These are phyloP conservation scores for Cryptophagus acutangulus DNA, from an alignment of 2,888 invertebrate species.

Conservation along the genomic window DNA sequence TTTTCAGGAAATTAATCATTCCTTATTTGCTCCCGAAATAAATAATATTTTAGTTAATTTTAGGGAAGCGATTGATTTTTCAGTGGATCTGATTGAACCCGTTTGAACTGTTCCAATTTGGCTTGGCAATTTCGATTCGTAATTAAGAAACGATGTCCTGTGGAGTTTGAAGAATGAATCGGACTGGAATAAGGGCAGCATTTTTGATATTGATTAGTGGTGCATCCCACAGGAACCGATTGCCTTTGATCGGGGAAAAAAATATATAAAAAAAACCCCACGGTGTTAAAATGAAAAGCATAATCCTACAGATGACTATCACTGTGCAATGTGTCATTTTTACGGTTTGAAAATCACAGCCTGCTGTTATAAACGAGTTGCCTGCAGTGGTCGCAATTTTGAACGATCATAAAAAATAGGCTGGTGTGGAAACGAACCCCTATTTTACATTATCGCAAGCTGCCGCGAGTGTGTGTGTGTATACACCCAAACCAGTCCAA, in stretches of 20 bases:
- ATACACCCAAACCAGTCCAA: slow-evolving; percentile 11
- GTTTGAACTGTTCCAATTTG: no score
- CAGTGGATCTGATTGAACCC: no score
- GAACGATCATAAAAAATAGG: slow-evolving; percentile 31
- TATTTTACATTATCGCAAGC: slow-evolving; percentile 35
- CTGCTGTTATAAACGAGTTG: slow-evolving; percentile 26
- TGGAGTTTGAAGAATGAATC: no score
- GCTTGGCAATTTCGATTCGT: no score
- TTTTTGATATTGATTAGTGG: slow-evolving; percentile 10
- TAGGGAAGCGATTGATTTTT: no score
- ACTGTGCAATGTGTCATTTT: slow-evolving; percentile 25
- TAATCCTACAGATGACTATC: slow-evolving; percentile 24
- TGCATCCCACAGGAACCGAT: slow-evolving; percentile 16
- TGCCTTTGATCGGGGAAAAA: no score
- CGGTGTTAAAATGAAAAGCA: slow-evolving; percentile 19
- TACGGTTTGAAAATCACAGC: slow-evolving; percentile 28
- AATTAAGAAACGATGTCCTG: no score
- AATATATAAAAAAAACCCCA: slow-evolving; percentile 17
- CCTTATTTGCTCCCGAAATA: no score
- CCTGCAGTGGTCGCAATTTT: slow-evolving; percentile 32
- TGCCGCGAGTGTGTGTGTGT: slow-evolving; percentile 26
- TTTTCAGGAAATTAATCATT: no score
- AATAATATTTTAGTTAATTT: no score
- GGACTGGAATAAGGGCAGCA: no score
- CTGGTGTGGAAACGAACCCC: slow-evolving; percentile 24